A percentile compares a stretch with the other conserved stretches of the same genome.
phyloP scores from a whole-genome alignment of 2,113 vertebrate genomes.

The Rhinichthys klamathensis region DNA sequence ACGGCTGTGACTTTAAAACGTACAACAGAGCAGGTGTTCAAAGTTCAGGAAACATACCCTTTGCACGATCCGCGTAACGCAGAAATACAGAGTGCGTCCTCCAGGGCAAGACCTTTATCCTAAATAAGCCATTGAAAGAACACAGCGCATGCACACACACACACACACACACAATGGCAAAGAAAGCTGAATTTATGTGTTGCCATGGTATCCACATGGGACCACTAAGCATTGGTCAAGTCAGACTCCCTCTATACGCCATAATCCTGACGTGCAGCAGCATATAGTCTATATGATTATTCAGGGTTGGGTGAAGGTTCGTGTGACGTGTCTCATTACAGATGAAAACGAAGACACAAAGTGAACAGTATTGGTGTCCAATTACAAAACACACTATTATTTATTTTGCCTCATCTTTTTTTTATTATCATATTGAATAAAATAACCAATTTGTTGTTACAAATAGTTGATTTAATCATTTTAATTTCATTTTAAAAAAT shows the following conservation, averaged over 20 bases:
- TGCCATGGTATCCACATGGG: conserved; percentile 51
- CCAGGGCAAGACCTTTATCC: conserved; percentile 41
- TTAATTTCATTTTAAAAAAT: neutral
- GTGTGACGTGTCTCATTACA: no score
- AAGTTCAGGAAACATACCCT: conserved; percentile 39
- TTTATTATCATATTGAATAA: neutral
- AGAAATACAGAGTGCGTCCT: conserved; percentile 13
- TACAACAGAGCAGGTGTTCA: neutral
- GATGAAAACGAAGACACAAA: no score
- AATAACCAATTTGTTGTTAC: neutral
- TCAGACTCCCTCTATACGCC: neutral
- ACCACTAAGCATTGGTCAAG: conserved; percentile 35
- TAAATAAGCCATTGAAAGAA: conserved; percentile 25
- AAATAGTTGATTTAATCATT: neutral
- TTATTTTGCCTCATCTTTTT: neutral
- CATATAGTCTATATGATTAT: neutral
- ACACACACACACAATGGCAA: neutral
- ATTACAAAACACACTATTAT: neutral
- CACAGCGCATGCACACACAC: neutral
- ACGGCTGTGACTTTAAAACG: neutral
- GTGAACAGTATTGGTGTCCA: neutral
- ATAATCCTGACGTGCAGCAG: neutral
- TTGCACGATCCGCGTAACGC: neutral
- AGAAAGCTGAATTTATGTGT: conserved; percentile 33
- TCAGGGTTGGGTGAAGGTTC: neutral